These are phyloP conservation scores for Cheilosia vernalis DNA, from an alignment of 2,888 invertebrate species.

Conservation along the genomic window DNA sequence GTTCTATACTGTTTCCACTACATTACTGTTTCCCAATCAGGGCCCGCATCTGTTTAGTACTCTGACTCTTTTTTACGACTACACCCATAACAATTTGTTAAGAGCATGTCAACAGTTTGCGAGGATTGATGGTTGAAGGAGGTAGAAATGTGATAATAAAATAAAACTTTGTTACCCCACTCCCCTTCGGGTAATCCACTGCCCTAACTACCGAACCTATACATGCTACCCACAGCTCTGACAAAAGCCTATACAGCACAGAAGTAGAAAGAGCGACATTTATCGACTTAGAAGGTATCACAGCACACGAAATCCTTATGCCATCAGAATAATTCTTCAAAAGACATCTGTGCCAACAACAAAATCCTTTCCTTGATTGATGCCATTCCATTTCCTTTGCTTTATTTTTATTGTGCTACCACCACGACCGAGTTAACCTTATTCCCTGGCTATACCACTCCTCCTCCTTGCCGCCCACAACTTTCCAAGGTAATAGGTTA, in stretches of 20 bases:
- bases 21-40: too few relatives aligned
- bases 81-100: too few relatives aligned
- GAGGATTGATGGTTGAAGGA: too few relatives aligned
- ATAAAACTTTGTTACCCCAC: too few relatives aligned
- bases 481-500: constrained; percentile 38
- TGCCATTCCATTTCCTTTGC: constrained; percentile 62
- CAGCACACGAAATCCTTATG: constrained; percentile 29
- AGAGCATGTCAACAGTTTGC: too few relatives aligned
- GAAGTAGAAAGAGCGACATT: background rate
- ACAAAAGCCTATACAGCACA: background rate
- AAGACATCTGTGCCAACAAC: constrained; percentile 67
- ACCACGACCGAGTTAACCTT: constrained; percentile 59
- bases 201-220: too few relatives aligned
- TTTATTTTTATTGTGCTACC: constrained; percentile 63
- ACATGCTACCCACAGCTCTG: too few relatives aligned
- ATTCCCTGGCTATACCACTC: constrained; percentile 34
- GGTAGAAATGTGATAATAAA: too few relatives aligned
- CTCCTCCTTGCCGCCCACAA: background rate
- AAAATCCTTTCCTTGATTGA: constrained; percentile 67
- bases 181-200: too few relatives aligned
- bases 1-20: too few relatives aligned
- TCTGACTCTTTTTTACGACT: too few relatives aligned
- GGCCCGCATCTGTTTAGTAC: too few relatives aligned
- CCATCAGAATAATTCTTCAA: constrained; percentile 60
- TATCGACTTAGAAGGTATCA: constrained; percentile 26